Conservation (phyloP, 92 coral and sea anemone genomes). For the Zoanthus sociatus region DNA sequence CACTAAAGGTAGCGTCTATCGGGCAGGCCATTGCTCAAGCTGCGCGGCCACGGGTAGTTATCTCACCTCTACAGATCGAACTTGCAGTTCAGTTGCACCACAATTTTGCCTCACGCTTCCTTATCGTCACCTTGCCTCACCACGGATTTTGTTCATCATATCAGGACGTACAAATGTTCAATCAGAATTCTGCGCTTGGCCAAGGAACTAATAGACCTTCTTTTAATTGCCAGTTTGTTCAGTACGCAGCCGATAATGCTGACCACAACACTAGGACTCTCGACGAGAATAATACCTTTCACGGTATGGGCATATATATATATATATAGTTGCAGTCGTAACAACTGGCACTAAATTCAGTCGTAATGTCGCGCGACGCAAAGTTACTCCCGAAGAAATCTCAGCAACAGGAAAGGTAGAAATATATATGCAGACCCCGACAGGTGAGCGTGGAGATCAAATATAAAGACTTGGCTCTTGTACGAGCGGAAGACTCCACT, state of each 20-base stretch:
- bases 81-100: conserved; percentile 51
- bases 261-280: conserved; percentile 64
- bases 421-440: conserved; percentile 29
- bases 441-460: no score
- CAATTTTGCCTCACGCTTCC: conserved; percentile 34
- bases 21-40: conserved; percentile 44
- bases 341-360: conserved; percentile 55
- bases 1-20: conserved; percentile 27
- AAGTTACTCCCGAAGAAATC: conserved; percentile 31
- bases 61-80: conserved; percentile 46
- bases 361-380: conserved; percentile 38
- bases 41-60: conserved; percentile 33
- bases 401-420: conserved; percentile 40
- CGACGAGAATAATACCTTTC: conserved; percentile 64
- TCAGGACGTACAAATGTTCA: conserved; percentile 47
- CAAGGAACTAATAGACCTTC: conserved; percentile 58
- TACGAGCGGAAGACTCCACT: conserved; percentile 57
- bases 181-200: conserved; percentile 50
- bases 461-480: no score
- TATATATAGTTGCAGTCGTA: conserved; percentile 61
- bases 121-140: conserved; percentile 26
- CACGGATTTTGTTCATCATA: neutral
- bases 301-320: conserved; percentile 75
- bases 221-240: conserved; percentile 52
- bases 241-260: conserved; percentile 68